Base-by-base conservation (phyloP, 2,888 invertebrate genomes). In the Eupithecia exiguata region DNA sequence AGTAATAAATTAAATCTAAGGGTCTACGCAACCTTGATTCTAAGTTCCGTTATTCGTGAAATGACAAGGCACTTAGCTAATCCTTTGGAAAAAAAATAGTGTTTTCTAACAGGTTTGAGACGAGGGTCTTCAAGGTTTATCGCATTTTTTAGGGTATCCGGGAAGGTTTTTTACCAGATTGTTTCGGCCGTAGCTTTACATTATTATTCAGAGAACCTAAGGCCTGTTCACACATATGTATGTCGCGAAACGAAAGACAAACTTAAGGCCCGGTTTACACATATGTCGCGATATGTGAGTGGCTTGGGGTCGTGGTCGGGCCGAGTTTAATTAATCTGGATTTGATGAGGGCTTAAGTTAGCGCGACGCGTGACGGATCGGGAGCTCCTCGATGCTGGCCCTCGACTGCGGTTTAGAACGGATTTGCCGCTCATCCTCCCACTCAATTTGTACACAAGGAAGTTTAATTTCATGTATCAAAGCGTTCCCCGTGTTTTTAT, bases 261-360 rank as follows among this genome's bases (percentile, higher is more conserved):
- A 75, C 78, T 78, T 79, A 79, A 77, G 79, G 71, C 78, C 80
- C 75, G 78, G 81, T 83, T 81, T 84, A 79, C 80, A 87, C 83
- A 83, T 83, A 84, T 82, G 86, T 86, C 83, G 86, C 84, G 82
- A 81, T 87, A 87, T 86, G 88, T 84, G 86, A 86, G 87, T 84
- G 83, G 88, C 86, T 88, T 83, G 80, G 89, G 88, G 86, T 91
- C 89, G 89, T 87, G 90, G 90, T 87, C 85, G 89, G 85, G 86
- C 87, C 84, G 83, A 83, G 88, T 90, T 91, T 90, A 91, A 94
- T 94, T 94, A 93, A 92, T 94, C 92, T 92, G 92, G 92, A 92
- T 93, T 92, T 94, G 93, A 93, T 92, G 92, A 91, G 91, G 91
- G 92, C 91, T 92, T 93, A 92, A 89, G 93, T 90, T 90, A 80